Evolutionary conservation across 1,140 invertebrate genomes (phyloP).

Genomic region (Anastatus disparis): DNA sequence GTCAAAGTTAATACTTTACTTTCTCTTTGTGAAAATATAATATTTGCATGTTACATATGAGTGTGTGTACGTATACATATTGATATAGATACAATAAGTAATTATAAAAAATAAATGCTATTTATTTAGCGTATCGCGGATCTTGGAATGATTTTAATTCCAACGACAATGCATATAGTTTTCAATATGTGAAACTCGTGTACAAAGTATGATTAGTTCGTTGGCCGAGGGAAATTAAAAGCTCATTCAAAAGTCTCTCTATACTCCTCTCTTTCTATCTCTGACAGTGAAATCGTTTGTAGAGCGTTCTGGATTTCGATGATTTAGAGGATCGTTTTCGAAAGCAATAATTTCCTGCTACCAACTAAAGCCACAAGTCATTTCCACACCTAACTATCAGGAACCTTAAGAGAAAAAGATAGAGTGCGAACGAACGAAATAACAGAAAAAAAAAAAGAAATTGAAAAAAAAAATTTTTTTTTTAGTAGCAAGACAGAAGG

Average conservation of each 20-base stretch:
- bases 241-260: slow-evolving; percentile 49
- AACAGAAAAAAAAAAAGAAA: neutral
- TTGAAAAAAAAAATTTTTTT: no score
- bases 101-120: no score
- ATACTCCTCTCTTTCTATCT: no score
- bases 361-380: slow-evolving; percentile 56
- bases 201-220: slow-evolving; percentile 41
- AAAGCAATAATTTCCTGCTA: slow-evolving; percentile 57
- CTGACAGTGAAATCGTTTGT: slow-evolving; percentile 43
- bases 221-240: slow-evolving; percentile 54
- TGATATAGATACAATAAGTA: no score
- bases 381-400: slow-evolving; percentile 61
- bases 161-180: neutral
- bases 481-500: no score
- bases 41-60: no score
- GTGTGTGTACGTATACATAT: no score
- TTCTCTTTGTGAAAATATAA: no score
- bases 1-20: slow-evolving; percentile 10
- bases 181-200: slow-evolving; percentile 13
- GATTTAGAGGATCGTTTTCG: slow-evolving; percentile 55
- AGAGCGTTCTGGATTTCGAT: slow-evolving; percentile 42
- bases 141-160: slow-evolving; percentile 20
- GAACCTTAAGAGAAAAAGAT: neutral
- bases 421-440: neutral
- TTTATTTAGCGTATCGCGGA: slow-evolving; percentile 4